Evolutionary conservation across 2,113 vertebrate genomes (phyloP).

Genomic region (Mesoclemmys tuberculata): DNA sequence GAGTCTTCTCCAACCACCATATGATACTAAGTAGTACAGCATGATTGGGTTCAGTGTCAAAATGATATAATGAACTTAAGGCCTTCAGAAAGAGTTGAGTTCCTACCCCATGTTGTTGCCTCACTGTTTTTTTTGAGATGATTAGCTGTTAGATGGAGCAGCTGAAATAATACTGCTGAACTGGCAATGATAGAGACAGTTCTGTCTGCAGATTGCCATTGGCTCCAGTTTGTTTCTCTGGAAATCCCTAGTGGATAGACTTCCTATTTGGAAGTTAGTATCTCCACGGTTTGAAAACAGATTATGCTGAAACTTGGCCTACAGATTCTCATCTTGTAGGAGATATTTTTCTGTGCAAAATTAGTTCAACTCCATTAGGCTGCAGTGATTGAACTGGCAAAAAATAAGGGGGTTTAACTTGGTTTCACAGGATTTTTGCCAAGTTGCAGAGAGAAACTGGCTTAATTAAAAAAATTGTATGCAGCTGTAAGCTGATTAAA

Average conservation of each 20-base stretch:
- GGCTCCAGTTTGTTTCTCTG: conserved; percentile 9
- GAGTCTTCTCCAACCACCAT: not conserved
- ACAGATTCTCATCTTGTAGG: conserved; percentile 10
- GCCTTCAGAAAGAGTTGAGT: accelerated
- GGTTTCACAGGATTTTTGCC: conserved; percentile 14
- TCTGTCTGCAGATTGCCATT: not conserved
- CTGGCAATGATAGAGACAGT: not conserved
- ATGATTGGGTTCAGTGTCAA: not conserved
- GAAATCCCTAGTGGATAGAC: not conserved
- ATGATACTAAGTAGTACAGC: not conserved
- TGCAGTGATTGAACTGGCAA: conserved; percentile 30
- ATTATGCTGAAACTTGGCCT: conserved; percentile 43
- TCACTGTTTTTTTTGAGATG: not conserved
- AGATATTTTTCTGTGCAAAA: conserved; percentile 23
- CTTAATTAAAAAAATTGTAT: conserved; percentile 4
- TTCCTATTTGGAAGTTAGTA: conserved; percentile 32
- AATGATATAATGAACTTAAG: not conserved
- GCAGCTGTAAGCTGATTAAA: conserved; percentile 9
- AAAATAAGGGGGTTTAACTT: conserved; percentile 1
- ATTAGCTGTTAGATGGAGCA: conserved; percentile 1
- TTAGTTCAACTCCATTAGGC: conserved; percentile 43
- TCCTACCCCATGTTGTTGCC: not conserved
- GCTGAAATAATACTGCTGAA: not conserved
- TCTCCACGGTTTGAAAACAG: conserved; percentile 4
- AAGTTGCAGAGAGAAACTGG: conserved; percentile 3